phyloP scores from a whole-genome alignment of 2,113 vertebrate genomes.

The Xiphias gladius region DNA sequence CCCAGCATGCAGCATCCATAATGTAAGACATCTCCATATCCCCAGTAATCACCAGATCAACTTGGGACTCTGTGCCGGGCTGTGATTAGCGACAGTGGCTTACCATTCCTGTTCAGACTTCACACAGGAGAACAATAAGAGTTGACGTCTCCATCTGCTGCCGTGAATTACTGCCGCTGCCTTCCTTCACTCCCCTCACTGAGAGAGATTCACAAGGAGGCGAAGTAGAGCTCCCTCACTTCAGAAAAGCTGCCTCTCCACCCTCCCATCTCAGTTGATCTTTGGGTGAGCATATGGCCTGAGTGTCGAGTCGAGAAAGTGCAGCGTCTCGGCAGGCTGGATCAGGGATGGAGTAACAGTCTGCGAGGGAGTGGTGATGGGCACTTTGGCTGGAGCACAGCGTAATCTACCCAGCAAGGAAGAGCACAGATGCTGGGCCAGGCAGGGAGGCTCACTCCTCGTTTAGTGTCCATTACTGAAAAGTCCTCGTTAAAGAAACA shows the following conservation, averaged over 20 bases:
- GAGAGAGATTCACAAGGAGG: constrained; percentile 34
- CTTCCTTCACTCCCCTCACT: constrained; percentile 57
- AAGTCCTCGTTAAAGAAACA: constrained; percentile 79
- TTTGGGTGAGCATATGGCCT: constrained; percentile 82
- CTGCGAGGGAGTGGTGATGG: constrained; percentile 79
- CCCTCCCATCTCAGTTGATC: constrained; percentile 73
- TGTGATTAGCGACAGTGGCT: constrained; percentile 71
- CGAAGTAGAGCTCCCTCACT: constrained; percentile 45
- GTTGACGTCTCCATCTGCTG: constrained; percentile 78
- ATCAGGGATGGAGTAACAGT: constrained; percentile 81
- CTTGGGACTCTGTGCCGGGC: constrained; percentile 48
- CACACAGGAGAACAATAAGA: constrained; percentile 80
- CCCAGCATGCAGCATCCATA: constrained; percentile 68
- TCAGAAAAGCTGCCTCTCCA: constrained; percentile 57
- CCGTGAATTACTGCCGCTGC: constrained; percentile 60
- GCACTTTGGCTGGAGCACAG: constrained; percentile 72
- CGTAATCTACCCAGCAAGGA: constrained; percentile 79
- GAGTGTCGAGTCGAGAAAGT: constrained; percentile 71
- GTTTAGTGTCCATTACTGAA: constrained; percentile 80
- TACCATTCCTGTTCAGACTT: constrained; percentile 70
- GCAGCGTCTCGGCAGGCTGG: constrained; percentile 78
- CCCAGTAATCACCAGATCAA: constrained; percentile 65
- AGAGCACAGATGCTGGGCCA: constrained; percentile 82
- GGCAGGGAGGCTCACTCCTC: constrained; percentile 80
- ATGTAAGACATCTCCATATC: constrained; percentile 75